These are phyloP conservation scores for Naso thynnoides DNA, from an alignment of 2,797 vertebrate genomes.

Conservation along the genomic window DNA sequence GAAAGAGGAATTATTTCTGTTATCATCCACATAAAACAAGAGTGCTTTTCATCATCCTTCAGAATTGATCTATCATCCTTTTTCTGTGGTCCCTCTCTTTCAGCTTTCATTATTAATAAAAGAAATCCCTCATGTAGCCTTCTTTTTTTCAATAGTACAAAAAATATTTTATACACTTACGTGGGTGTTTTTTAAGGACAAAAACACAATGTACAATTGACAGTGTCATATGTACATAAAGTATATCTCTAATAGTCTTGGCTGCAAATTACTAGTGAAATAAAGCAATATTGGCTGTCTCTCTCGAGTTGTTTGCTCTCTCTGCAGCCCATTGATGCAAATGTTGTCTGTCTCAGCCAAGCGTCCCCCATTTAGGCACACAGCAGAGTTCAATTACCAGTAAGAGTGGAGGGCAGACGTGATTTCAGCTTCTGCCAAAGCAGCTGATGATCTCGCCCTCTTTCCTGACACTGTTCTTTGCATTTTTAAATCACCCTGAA, in stretches of 20 bases:
- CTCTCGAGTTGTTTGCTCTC: slow-evolving; percentile 47
- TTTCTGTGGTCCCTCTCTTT: slow-evolving; percentile 19
- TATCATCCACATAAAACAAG: slow-evolving; percentile 26
- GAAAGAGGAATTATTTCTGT: slow-evolving; percentile 27
- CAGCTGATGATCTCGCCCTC: slow-evolving; percentile 55
- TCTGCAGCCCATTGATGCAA: slow-evolving; percentile 42
- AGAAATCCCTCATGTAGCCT: slow-evolving; percentile 3
- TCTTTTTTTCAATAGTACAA: background rate
- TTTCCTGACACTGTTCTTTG: slow-evolving; percentile 53
- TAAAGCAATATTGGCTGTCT: slow-evolving; percentile 26
- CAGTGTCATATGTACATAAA: background rate
- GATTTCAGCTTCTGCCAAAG: slow-evolving; percentile 63
- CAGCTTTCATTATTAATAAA: slow-evolving; percentile 29
- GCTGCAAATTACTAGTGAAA: slow-evolving; percentile 32
- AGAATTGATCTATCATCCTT: slow-evolving; percentile 3
- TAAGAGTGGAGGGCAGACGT: slow-evolving; percentile 49
- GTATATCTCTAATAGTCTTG: slow-evolving; percentile 18
- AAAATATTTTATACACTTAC: slow-evolving; percentile 5
- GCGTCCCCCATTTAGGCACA: slow-evolving; percentile 54
- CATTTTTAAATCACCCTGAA: slow-evolving; percentile 68
- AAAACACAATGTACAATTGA: slow-evolving; percentile 7
- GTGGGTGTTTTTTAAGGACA: slow-evolving; percentile 26
- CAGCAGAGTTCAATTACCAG: slow-evolving; percentile 74
- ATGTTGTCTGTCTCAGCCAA: slow-evolving; percentile 52
- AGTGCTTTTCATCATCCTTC: slow-evolving; percentile 43